Evolutionary conservation across 1,140 invertebrate species (phyloP), one percentile per base, ranked within the genome.

Genomic region (Procambarus clarkii): DNA sequence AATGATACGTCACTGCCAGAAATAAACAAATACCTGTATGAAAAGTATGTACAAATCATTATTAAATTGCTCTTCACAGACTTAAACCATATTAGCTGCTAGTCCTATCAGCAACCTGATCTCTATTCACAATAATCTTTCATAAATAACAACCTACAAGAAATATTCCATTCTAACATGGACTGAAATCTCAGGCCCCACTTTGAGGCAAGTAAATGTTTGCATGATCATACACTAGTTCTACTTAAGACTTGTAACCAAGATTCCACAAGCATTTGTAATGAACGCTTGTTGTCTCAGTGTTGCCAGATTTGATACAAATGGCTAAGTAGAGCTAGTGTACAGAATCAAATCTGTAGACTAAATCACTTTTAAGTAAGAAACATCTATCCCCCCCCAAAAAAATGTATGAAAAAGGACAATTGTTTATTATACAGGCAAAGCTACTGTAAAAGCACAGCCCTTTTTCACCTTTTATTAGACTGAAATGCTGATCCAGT

Each of bases 91-190:
- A 8, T 78, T 78, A 78, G 85, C 76, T 79, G 85, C 85, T 60
- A 54, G 64, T 78, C 21, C 50, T 60, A 87, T 87, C 48, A 87
- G 76, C 85, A 24, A 46, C 45, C 50, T 9, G 18, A 44, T 87
- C 46, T 87, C 46, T 87, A 87, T 87, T 87, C 85, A 78, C 74
- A 79, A 78, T 81, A 78, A 79, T 79, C 85, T 87, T 58, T 87
- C 48, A 78, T 87, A 87, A 78, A 87, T 78, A 87, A 87, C 85
- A 87, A 87, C 46, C 85, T 87, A 79, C 50, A 54, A 44, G 50
- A 48, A 64, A 78, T 87, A 87, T 69, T 83, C 81, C 54, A 69
- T 34, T 21, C 58, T 45, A 64, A 64, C 45, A 83, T 83, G 81
- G 81, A 83, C 77, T 79, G 77, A 48, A 74, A 74, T 74, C 18